phyloP scores from a whole-genome alignment of 2,888 invertebrate genomes.

The Prosopocoilus inquinatus region DNA sequence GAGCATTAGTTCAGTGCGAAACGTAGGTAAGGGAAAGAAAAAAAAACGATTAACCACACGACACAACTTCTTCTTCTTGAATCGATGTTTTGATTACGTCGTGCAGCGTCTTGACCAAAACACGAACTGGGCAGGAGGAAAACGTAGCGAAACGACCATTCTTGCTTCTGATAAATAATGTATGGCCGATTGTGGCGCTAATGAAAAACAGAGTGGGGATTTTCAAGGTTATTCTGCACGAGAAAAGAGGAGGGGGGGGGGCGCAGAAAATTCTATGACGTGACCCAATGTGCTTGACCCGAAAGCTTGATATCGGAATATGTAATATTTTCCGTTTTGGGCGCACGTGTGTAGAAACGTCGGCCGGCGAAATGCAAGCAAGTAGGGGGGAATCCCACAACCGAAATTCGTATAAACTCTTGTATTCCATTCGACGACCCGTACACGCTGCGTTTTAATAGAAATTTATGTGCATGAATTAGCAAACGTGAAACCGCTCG shows the following conservation, averaged over 20 bases:
- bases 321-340: neutral
- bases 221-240: conserved; percentile 35
- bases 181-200: conserved; percentile 38
- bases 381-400: neutral
- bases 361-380: neutral
- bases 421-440: neutral
- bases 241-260: conserved; percentile 17
- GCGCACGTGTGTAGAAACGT: neutral
- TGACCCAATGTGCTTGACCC: conserved; percentile 34
- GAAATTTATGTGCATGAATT: conserved; percentile 24
- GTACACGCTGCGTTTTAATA: neutral
- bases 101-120: conserved; percentile 17
- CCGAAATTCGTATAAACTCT: neutral
- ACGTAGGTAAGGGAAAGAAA: too few relatives aligned
- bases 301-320: conserved; percentile 9
- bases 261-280: conserved; percentile 25
- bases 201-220: conserved; percentile 36
- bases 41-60: too few relatives aligned
- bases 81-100: neutral
- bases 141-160: conserved; percentile 33
- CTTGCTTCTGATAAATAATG: conserved; percentile 38
- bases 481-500: conserved; percentile 10
- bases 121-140: conserved; percentile 21
- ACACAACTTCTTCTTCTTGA: neutral
- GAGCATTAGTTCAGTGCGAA: conserved; percentile 35